These are phyloP conservation scores for Hippopotamyrus pictus DNA, from an alignment of 2,797 vertebrate species.

Conservation along the genomic window DNA sequence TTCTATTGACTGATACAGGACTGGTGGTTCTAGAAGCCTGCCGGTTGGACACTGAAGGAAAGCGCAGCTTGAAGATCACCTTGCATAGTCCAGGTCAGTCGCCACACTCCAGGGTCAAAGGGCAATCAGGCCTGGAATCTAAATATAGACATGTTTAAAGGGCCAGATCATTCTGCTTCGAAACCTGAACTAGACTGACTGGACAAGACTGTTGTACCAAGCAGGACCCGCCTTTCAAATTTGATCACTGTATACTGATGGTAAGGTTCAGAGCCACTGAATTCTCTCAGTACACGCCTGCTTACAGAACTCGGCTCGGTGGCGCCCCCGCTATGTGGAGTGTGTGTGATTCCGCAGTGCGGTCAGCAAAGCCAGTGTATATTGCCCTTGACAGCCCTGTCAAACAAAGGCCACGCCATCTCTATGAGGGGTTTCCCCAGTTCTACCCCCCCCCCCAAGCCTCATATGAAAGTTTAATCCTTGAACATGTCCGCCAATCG, in stretches of 20 bases:
- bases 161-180: background rate
- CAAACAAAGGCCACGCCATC: conserved; percentile 40
- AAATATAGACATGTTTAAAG: background rate
- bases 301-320: background rate
- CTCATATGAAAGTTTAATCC: conserved; percentile 30
- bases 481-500: conserved; percentile 37
- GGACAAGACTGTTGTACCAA: background rate
- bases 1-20: background rate
- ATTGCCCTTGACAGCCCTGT: conserved; percentile 48
- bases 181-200: background rate
- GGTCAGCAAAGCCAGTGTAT: conserved; percentile 32
- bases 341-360: background rate
- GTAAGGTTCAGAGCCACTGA: background rate
- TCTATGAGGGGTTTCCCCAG: background rate
- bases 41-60: background rate
- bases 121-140: background rate
- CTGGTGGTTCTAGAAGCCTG: background rate
- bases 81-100: background rate
- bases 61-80: background rate
- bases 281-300: background rate
- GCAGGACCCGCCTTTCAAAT: background rate
- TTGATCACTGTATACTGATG: background rate
- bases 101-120: background rate
- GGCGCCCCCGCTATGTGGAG: background rate
- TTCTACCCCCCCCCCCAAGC: background rate